A percentile compares a stretch with the other conserved stretches of the same genome.
These are phyloP conservation scores for Lasioglossum villosulum DNA, from an alignment of 2,888 invertebrate species.

Conservation along the genomic window DNA sequence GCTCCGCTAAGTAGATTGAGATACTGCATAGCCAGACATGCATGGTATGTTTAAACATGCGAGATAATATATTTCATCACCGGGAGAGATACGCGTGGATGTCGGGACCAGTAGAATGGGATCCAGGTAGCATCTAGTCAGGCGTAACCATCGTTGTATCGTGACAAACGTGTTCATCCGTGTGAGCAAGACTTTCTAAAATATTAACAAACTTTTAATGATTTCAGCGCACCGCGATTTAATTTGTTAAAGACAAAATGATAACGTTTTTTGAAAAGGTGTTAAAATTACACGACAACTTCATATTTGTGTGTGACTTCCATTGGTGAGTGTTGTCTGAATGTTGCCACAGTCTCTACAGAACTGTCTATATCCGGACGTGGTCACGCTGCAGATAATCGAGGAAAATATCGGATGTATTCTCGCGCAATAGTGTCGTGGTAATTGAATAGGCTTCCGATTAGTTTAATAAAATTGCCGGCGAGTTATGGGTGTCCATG, in stretches of 20 bases:
- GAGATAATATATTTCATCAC: background rate
- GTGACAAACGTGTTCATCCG: background rate
- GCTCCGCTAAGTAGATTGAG: background rate
- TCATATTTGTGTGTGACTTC: no score
- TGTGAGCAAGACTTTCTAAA: background rate
- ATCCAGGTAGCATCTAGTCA: background rate
- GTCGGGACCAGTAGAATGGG: background rate
- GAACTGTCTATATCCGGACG: background rate
- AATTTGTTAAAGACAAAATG: no score
- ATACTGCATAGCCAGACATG: background rate
- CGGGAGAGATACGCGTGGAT: background rate
- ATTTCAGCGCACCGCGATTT: no score
- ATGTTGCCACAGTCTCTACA: no score
- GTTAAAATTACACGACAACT: no score
- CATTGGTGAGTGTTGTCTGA: no score
- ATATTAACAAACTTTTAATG: no score
- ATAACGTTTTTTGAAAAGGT: no score
- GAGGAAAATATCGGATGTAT: background rate
- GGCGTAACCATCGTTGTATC: background rate
- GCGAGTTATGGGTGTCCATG: background rate
- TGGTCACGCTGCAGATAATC: no score
- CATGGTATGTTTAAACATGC: background rate
- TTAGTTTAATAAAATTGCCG: background rate
- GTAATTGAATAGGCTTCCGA: constrained; percentile 3
- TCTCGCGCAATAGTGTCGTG: background rate